Evolutionary conservation across 2,888 invertebrate species (phyloP), one percentile per base, ranked within the genome.

Genomic region (Siphonodentalium dalli): DNA sequence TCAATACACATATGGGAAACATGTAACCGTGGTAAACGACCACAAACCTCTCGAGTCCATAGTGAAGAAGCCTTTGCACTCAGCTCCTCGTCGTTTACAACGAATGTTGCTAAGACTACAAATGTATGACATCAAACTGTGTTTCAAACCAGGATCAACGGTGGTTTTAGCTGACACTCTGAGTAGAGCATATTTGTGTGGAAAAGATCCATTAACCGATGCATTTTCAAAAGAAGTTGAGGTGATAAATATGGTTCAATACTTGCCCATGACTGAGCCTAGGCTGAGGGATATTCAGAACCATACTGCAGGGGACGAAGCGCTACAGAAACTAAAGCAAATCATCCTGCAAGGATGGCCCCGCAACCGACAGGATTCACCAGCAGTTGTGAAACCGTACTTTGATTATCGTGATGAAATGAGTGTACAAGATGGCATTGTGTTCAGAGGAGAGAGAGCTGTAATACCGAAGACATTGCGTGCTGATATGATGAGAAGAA

Each of bases 11-110:
- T 78, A 65, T 49, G 81, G 79, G 5, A 28, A 74, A 18, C 55
- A 65, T 18, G 83, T 83, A 44, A 75, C 71, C 3, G 63, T 82
- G 7, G 31, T 67, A 8, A 78, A 75, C 0, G 81, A 81, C 54
- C 79, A 81, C 59, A 74, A 79, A 53, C 81, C 83, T 0, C 56
- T 84, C 1, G 75, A 72, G 27, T 39, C 63, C 6, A 77, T 83
- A 37, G 71, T 80, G 42, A 65, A 71, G 70, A 62, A 66, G 46
- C 47, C 57, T 15, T 43, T 78, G 15, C 61, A 66, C 1, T 43
- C 49, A 6, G 59, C 64, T 23, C 62, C 69, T 1, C 68, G 60
- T 27, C 55, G 72, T 11, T 60, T 77, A 6, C 68, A 73, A 48
- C 40, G 65, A 23, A 69, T 74, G 70, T 43, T 68, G 9, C 34